A percentile compares a stretch with the other conserved stretches of the same genome.
phyloP scores from a whole-genome alignment of 1,140 invertebrate species.

The Macrobrachium nipponense region DNA sequence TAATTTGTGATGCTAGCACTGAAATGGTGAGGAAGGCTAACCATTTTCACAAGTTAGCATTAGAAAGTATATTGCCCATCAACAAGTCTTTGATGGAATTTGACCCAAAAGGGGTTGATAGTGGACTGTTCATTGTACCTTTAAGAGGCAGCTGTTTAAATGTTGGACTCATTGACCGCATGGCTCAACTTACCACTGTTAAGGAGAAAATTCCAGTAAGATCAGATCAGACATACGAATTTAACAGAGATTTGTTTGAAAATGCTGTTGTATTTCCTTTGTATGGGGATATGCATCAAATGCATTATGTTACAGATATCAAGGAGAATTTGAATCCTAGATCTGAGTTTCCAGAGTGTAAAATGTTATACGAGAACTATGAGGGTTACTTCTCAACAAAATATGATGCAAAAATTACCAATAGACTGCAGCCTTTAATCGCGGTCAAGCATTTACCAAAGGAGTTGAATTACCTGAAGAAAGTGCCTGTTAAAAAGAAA shows the following conservation, averaged over 20 bases:
- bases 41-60: slow-evolving; percentile 55
- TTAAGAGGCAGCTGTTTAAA: background rate
- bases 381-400: slow-evolving; percentile 30
- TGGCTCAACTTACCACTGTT: background rate
- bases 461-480: slow-evolving; percentile 54
- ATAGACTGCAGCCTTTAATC: slow-evolving; percentile 44
- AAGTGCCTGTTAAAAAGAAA: background rate
- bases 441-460: slow-evolving; percentile 52
- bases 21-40: slow-evolving; percentile 30
- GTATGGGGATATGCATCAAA: slow-evolving; percentile 17
- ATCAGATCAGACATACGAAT: slow-evolving; percentile 9
- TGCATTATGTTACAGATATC: slow-evolving; percentile 47
- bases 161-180: background rate
- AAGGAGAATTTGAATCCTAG: slow-evolving; percentile 29
- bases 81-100: slow-evolving; percentile 28
- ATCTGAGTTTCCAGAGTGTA: slow-evolving; percentile 13
- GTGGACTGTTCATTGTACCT: slow-evolving; percentile 37
- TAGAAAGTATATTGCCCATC: slow-evolving; percentile 36
- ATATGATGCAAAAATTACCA: slow-evolving; percentile 25
- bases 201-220: background rate
- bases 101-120: background rate
- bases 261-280: slow-evolving; percentile 46
- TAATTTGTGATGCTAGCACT: background rate
- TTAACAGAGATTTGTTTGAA: slow-evolving; percentile 37
- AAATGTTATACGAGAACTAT: slow-evolving; percentile 20